Percentiles rank a stretch among this genome's conserved stretches.
Evolutionary conservation across 2,797 vertebrate genomes (phyloP).

Genomic region (Varecia variegata): DNA sequence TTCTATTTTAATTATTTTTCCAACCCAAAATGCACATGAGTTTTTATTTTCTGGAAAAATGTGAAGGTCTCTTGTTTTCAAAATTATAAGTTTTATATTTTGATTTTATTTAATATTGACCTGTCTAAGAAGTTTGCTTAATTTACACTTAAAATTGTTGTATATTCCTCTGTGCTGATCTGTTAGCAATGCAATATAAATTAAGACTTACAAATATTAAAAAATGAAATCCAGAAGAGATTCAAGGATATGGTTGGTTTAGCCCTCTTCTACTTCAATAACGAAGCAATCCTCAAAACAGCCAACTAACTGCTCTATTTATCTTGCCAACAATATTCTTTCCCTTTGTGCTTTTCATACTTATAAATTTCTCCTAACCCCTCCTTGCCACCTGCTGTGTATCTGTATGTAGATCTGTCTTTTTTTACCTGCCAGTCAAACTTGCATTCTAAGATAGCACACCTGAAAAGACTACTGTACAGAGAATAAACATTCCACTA

Average conservation of each 20-base stretch:
- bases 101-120: background rate
- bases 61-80: background rate
- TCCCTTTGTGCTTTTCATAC: background rate
- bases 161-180: background rate
- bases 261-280: background rate
- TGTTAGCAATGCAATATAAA: background rate
- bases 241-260: background rate
- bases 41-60: slow-evolving; percentile 30
- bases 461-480: background rate
- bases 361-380: background rate
- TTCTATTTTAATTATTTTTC: slow-evolving; percentile 40
- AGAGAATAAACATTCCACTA: background rate
- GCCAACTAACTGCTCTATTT: background rate
- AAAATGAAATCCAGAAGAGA: background rate
- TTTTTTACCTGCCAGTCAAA: background rate
- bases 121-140: background rate
- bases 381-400: background rate
- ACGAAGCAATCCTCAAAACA: background rate
- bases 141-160: background rate
- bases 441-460: background rate
- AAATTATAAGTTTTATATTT: background rate
- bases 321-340: background rate
- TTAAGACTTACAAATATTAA: background rate
- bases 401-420: background rate
- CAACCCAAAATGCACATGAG: background rate